Conservation (phyloP, 1,140 invertebrate species). For the Spodoptera litura region DNA sequence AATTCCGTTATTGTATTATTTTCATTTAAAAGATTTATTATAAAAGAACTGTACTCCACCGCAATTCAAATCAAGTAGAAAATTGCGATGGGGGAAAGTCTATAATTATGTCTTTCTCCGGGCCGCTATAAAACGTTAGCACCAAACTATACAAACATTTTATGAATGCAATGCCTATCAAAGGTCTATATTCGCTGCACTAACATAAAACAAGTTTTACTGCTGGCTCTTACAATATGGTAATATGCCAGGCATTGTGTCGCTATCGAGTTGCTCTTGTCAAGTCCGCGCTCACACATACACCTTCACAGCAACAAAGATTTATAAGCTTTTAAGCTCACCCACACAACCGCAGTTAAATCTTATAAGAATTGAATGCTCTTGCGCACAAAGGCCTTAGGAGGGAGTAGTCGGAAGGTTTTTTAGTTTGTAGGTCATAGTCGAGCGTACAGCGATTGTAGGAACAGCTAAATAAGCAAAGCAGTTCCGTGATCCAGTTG, state of each 20-base stretch:
- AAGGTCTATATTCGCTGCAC: slow-evolving; percentile 31
- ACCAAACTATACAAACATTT: background rate
- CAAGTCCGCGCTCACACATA: slow-evolving; percentile 62
- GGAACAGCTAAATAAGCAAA: slow-evolving; percentile 53
- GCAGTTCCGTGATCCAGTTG: slow-evolving; percentile 71
- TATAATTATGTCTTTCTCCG: slow-evolving; percentile 4
- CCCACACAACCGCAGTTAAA: slow-evolving; percentile 62
- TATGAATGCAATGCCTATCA: slow-evolving; percentile 10
- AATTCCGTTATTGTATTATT: slow-evolving; percentile 38
- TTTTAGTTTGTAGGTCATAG: slow-evolving; percentile 79
- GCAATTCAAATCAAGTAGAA: slow-evolving; percentile 5
- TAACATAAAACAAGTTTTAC: slow-evolving; percentile 43
- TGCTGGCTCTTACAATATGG: slow-evolving; percentile 42
- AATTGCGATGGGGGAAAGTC: slow-evolving; percentile 13
- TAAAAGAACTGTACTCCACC: background rate
- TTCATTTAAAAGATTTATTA: slow-evolving; percentile 7
- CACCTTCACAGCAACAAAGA: slow-evolving; percentile 61
- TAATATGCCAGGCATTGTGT: slow-evolving; percentile 53
- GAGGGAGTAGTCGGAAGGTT: slow-evolving; percentile 51
- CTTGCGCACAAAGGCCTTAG: slow-evolving; percentile 53
- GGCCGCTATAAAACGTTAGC: slow-evolving; percentile 1
- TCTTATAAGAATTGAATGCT: slow-evolving; percentile 54
- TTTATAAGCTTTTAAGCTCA: slow-evolving; percentile 79
- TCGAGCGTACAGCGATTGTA: slow-evolving; percentile 55
- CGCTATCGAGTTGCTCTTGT: slow-evolving; percentile 65